Conservation (phyloP, 1,140 invertebrate species). For the Lycorma delicatula region DNA sequence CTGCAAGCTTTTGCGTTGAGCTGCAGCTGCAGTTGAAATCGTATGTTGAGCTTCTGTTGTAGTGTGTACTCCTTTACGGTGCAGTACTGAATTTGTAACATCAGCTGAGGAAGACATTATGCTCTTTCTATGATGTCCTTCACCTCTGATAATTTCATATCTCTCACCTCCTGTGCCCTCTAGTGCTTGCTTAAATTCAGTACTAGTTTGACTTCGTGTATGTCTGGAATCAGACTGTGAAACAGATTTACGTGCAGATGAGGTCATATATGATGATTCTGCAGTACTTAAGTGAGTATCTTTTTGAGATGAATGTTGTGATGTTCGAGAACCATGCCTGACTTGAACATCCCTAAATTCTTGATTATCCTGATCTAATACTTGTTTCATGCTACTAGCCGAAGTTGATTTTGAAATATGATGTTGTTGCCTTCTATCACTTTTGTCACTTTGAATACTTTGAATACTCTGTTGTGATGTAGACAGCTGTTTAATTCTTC, state of each 20-base stretch:
- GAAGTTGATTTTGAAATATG: slow-evolving; percentile 20
- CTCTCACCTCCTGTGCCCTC: slow-evolving; percentile 10
- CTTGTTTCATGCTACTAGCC: slow-evolving; percentile 14
- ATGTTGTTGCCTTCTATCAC: slow-evolving; percentile 7
- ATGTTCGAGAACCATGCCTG: too few relatives aligned
- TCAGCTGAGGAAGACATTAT: slow-evolving; percentile 63
- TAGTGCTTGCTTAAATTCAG: slow-evolving; percentile 20
- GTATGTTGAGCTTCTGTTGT: slow-evolving; percentile 54
- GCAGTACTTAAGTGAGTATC: too few relatives aligned
- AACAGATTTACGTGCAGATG: too few relatives aligned
- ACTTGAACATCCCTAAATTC: background rate
- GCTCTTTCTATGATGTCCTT: slow-evolving; percentile 50
- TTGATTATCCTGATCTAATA: slow-evolving; percentile 10
- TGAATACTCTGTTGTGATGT: too few relatives aligned
- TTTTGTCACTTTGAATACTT: too few relatives aligned
- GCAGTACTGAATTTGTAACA: slow-evolving; percentile 63
- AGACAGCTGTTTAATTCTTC: too few relatives aligned
- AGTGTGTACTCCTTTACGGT: slow-evolving; percentile 53
- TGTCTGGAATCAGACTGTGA: slow-evolving; percentile 3
- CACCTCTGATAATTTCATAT: slow-evolving; percentile 14
- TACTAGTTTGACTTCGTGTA: slow-evolving; percentile 20
- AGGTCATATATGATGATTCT: too few relatives aligned
- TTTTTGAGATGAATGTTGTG: too few relatives aligned
- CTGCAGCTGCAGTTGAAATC: slow-evolving; percentile 64
- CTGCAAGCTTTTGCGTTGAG: slow-evolving; percentile 67